These are phyloP conservation scores for Orchesella cincta DNA, from an alignment of 1,140 invertebrate species.

Conservation along the genomic window DNA sequence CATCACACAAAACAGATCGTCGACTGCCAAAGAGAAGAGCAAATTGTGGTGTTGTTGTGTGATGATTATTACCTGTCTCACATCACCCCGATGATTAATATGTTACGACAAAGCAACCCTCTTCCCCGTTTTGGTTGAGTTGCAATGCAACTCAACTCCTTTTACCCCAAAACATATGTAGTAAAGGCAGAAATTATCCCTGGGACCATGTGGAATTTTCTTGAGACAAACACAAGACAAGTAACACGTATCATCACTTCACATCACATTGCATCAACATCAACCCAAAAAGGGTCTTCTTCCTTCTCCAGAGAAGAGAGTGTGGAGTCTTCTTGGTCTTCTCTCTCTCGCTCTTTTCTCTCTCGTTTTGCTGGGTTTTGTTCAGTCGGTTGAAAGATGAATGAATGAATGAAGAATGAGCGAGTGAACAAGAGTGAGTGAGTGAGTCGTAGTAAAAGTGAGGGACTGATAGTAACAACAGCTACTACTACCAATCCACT, in stretches of 20 bases:
- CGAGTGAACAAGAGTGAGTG: too few relatives aligned
- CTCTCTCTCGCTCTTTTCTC: not conserved
- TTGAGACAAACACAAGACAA: not conserved
- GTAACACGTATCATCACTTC: not conserved
- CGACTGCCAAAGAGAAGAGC: too few relatives aligned
- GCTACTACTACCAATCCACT: too few relatives aligned
- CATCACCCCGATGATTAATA: not conserved
- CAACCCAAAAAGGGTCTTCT: not conserved
- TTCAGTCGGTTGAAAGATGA: not conserved
- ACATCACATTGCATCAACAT: not conserved
- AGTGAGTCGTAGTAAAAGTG: too few relatives aligned
- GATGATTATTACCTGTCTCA: not conserved
- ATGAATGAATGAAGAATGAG: not conserved
- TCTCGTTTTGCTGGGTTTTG: not conserved
- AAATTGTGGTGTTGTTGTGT: too few relatives aligned
- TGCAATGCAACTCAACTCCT: not conserved
- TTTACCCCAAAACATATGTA: not conserved
- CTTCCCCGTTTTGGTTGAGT: not conserved
- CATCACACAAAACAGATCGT: too few relatives aligned
- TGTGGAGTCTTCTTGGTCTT: not conserved
- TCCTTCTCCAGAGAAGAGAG: not conserved
- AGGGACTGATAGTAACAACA: not conserved
- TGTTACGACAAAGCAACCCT: not conserved
- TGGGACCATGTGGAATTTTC: not conserved
- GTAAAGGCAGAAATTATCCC: not conserved